Percentiles rank a stretch among this genome's conserved stretches.
phyloP scores from a whole-genome alignment of 2,797 vertebrate genomes.

The Rhabdomys pumilio region DNA sequence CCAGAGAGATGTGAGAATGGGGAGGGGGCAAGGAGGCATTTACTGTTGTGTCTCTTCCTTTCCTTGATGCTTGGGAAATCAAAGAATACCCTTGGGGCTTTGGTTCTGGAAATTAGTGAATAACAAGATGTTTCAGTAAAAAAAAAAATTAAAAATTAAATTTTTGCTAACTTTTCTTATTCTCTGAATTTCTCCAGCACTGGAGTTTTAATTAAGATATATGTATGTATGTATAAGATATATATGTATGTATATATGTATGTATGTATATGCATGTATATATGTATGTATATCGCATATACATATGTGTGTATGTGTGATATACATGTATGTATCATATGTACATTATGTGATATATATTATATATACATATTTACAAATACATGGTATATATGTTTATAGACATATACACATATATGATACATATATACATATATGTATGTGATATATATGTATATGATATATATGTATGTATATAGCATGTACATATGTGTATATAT shows the following conservation, averaged over 20 bases:
- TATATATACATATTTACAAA: no score
- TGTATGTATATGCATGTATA: background rate
- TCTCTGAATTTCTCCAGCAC: background rate
- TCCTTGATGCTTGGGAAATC: background rate
- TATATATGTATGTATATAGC: no score
- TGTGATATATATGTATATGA: background rate
- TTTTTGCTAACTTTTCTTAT: background rate
- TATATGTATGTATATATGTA: background rate
- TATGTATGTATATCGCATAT: no score
- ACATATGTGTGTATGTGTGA: background rate
- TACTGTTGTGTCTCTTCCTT: background rate
- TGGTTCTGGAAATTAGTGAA: background rate
- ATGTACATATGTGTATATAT: no score
- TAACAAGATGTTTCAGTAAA: background rate
- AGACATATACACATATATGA: background rate
- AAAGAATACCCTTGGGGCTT: background rate
- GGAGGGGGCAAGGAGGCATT: background rate
- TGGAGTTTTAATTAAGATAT: background rate
- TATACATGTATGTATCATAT: background rate
- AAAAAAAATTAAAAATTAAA: background rate
- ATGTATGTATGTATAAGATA: no score
- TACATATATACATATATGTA: background rate
- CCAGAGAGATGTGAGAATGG: background rate
- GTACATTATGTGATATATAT: no score
- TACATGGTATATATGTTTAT: background rate